Evolutionary conservation across 2,113 vertebrate species (phyloP).

Genomic region (Xenopus borealis): DNA sequence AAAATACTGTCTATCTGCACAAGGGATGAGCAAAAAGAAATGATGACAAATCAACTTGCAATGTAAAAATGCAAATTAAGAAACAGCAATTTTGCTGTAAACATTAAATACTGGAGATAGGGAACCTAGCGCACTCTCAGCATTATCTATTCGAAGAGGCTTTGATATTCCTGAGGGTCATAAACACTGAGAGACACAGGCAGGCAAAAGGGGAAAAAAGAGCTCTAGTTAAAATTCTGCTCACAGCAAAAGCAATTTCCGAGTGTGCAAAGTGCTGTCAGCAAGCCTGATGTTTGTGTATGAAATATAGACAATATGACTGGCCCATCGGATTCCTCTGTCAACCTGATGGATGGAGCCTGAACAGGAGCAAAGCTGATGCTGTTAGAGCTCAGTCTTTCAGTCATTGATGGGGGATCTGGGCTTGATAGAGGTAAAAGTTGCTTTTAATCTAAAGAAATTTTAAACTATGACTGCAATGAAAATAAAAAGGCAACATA

Average conservation of each 20-base stretch:
- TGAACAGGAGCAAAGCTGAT: conserved; percentile 75
- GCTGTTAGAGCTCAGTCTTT: conserved; percentile 73
- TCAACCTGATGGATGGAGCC: conserved; percentile 94
- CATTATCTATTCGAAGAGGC: conserved; percentile 79
- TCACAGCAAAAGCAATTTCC: conserved; percentile 96
- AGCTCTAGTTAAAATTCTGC: conserved; percentile 91
- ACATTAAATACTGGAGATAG: conserved; percentile 61
- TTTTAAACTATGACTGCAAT: conserved; percentile 60
- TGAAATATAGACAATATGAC: conserved; percentile 94
- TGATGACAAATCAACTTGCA: conserved; percentile 60
- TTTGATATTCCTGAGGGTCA: conserved; percentile 72
- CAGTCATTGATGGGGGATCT: conserved; percentile 69
- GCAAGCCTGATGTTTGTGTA: conserved; percentile 91
- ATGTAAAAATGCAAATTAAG: conserved; percentile 67
- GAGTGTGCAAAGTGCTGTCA: conserved; percentile 94
- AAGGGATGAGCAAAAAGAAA: conserved; percentile 52
- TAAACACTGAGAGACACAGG: conserved; percentile 66
- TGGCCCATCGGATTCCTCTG: conserved; percentile 89
- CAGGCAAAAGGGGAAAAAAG: conserved; percentile 59
- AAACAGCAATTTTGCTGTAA: conserved; percentile 65
- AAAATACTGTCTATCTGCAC: conserved; percentile 52
- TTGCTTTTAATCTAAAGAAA: conserved; percentile 71
- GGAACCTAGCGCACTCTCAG: conserved; percentile 59
- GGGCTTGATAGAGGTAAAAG: conserved; percentile 71
- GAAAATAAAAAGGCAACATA: conserved; percentile 52